phyloP scores from a whole-genome alignment of 2,797 vertebrate species.

The Lepilemur ruficaudatus region DNA sequence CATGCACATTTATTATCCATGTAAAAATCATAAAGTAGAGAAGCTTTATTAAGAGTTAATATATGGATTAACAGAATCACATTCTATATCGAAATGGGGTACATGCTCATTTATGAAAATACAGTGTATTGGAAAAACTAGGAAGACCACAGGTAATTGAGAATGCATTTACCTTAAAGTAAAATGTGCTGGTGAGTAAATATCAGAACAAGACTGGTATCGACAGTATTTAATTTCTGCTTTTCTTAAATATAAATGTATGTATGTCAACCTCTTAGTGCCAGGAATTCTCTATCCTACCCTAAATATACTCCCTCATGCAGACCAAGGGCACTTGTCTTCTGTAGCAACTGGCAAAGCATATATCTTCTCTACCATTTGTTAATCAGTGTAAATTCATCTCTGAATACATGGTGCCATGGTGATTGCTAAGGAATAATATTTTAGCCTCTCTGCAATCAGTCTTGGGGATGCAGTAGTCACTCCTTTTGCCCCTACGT shows the following conservation, averaged over 20 bases:
- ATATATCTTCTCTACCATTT: neutral
- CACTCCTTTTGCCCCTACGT: neutral
- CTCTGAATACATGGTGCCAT: neutral
- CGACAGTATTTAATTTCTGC: neutral
- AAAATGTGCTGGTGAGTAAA: neutral
- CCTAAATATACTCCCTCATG: neutral
- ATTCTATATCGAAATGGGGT: neutral
- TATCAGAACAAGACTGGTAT: neutral
- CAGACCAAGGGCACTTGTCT: neutral
- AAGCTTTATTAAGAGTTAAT: neutral
- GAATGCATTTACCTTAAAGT: neutral
- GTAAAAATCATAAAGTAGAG: neutral
- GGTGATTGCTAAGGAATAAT: neutral
- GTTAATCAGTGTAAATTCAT: neutral
- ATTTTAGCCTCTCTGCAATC: neutral
- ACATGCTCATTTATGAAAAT: neutral
- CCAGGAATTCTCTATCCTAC: neutral
- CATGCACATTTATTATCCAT: neutral
- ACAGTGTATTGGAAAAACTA: neutral
- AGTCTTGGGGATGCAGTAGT: neutral
- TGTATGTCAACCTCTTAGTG: neutral
- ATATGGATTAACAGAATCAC: neutral
- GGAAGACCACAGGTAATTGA: neutral
- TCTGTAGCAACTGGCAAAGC: neutral
- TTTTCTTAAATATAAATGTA: neutral